These are phyloP conservation scores for Lytechinus pictus DNA, from an alignment of 35 echinoderm and acorn worm genomes.

Conservation along the genomic window DNA sequence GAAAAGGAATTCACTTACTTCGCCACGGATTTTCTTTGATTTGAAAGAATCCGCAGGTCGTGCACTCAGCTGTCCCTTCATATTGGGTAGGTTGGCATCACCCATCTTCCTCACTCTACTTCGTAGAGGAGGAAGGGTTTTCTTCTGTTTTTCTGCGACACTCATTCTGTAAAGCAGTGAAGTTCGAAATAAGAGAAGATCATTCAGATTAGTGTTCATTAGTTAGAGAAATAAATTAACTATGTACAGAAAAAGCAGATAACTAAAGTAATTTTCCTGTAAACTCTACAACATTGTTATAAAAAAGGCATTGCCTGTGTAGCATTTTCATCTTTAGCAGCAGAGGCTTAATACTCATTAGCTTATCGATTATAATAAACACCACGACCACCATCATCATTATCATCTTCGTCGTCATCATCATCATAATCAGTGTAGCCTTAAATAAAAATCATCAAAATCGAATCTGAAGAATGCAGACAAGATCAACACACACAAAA, in stretches of 20 bases:
- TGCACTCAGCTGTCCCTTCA: not conserved
- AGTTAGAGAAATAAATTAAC: no score
- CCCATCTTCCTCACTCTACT: not conserved
- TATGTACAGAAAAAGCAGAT: no score
- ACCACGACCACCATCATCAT: not conserved
- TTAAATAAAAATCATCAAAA: not conserved
- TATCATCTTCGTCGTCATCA: not conserved
- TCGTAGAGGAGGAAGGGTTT: not conserved
- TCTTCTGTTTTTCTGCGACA: conserved; percentile 1
- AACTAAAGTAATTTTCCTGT: no score
- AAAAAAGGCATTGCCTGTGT: not conserved
- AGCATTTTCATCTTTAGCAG: not conserved
- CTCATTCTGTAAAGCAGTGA: not conserved
- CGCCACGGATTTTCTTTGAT: not conserved
- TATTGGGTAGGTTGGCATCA: not conserved
- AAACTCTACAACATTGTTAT: no score
- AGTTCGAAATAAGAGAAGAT: not conserved
- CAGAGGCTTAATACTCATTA: no score
- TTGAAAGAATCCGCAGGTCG: not conserved
- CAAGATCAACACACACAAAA: not conserved
- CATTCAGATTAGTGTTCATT: no score
- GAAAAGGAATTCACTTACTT: not conserved
- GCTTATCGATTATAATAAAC: no score
- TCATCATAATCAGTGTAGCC: not conserved
- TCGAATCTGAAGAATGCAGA: not conserved